Base-by-base conservation (phyloP, 1,140 invertebrate genomes). In the Orius laevigatus region DNA sequence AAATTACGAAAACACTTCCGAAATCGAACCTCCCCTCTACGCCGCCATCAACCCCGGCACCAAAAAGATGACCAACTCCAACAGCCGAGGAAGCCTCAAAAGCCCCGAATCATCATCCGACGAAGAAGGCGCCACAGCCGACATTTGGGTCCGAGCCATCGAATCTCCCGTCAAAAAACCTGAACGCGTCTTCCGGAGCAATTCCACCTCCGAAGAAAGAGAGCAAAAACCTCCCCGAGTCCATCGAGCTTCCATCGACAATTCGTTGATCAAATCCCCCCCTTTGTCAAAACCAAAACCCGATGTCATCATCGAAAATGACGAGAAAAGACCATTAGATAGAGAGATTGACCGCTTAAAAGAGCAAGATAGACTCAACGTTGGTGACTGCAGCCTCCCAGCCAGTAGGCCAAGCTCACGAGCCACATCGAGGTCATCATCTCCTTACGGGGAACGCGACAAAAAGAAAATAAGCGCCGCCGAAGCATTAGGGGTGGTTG, bases 111-210 rank as follows among this genome's bases (percentile, higher is more conserved):
- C 52, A 15, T 49, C 52, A 12, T 54, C 53, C 15, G 52, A 51
- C 10, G 58, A 59, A 15, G 55, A 57, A 43, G 57, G 57, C 14
- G 58, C 55, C 16, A 57, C 58, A 3, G 58, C 58, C 5, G 58
- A 59, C 32, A 59, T 59, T 20, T 59, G 58, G 58, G 57, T 59
- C 4, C 39, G 58, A 19, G 52, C 58, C 1, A 59, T 59, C 15
- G 58, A 59, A 14, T 59, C 58, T 1, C 58, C 58, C 2, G 48
- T 59, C 8, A 57, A 57, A 32, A 55, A 53, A 45, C 46, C 46
- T 11, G 15, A 40, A 11, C 10, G 39, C 3, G 19, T 32, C 32
- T 20, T 49, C 8, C 35, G 46, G 32, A 52, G 42, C 12, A 40
- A 47, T 25, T 51, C 50, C 5, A 47, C 45, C 1, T 32, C 42